Conservation (phyloP, 2,888 invertebrate species). For the Polyommatus icarus region DNA sequence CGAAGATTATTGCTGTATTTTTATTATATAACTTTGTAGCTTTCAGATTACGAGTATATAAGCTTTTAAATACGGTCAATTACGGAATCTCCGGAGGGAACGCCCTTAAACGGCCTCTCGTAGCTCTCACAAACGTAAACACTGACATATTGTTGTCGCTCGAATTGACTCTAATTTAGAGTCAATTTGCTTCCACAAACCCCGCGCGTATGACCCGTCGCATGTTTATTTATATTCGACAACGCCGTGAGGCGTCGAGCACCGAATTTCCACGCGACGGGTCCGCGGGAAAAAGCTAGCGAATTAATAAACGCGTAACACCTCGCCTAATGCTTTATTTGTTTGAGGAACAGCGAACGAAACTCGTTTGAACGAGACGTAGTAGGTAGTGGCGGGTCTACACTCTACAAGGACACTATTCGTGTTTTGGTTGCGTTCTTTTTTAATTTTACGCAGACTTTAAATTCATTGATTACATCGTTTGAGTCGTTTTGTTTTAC, state of each 20-base stretch:
- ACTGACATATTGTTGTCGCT: constrained; percentile 12
- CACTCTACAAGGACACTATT: constrained; percentile 44
- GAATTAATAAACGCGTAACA: constrained; percentile 7
- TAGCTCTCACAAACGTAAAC: constrained; percentile 20
- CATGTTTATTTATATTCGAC: constrained; percentile 14
- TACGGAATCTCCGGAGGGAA: no score
- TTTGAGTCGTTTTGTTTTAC: constrained; percentile 34
- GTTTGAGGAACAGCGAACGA: constrained; percentile 35
- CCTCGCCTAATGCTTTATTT: constrained; percentile 34
- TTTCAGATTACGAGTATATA: no score
- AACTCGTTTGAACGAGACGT: constrained; percentile 38
- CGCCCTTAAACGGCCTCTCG: constrained; percentile 9
- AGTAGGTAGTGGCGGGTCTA: constrained; percentile 37
- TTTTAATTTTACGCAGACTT: constrained; percentile 43
- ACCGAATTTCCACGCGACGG: background rate
- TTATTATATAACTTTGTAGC: no score
- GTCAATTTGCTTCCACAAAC: constrained; percentile 8
- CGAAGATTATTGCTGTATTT: no score
- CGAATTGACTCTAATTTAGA: constrained; percentile 9
- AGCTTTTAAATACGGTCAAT: no score
- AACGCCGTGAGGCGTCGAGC: background rate
- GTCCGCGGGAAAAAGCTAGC: background rate
- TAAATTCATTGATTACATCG: constrained; percentile 41
- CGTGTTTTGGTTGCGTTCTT: constrained; percentile 47
- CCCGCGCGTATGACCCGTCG: constrained; percentile 11